Conservation (phyloP, 1,140 invertebrate genomes). For the Myzus persicae region DNA sequence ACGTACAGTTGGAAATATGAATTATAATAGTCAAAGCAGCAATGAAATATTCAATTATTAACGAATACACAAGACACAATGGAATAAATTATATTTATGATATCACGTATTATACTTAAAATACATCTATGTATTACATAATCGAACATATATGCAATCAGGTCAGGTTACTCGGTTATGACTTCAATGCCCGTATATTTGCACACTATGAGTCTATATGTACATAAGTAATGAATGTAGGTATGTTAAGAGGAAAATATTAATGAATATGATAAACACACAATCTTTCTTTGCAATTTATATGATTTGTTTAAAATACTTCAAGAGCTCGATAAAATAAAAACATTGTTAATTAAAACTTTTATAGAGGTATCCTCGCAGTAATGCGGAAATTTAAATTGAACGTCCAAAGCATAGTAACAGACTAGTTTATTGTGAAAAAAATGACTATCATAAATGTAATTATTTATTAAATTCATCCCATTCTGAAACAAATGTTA, state of each 20-base stretch:
- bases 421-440: too few species aligned
- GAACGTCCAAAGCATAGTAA: too few species aligned
- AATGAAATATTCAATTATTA: constrained; percentile 37
- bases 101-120: background rate
- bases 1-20: background rate
- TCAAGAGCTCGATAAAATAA: background rate
- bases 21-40: background rate
- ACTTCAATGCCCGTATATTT: background rate
- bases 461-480: background rate
- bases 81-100: constrained; percentile 38
- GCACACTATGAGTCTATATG: background rate
- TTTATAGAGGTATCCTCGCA: background rate
- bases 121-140: background rate
- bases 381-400: too few species aligned
- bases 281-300: background rate
- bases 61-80: constrained; percentile 8
- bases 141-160: constrained; percentile 15
- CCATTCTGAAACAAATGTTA: background rate
- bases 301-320: background rate
- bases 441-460: background rate
- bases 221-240: background rate
- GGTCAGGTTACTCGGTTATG: constrained; percentile 45
- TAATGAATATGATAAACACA: background rate
- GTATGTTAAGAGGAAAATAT: background rate
- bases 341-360: background rate